Base-by-base conservation (phyloP, 2,113 vertebrate species). In the Picathartes gymnocephalus region DNA sequence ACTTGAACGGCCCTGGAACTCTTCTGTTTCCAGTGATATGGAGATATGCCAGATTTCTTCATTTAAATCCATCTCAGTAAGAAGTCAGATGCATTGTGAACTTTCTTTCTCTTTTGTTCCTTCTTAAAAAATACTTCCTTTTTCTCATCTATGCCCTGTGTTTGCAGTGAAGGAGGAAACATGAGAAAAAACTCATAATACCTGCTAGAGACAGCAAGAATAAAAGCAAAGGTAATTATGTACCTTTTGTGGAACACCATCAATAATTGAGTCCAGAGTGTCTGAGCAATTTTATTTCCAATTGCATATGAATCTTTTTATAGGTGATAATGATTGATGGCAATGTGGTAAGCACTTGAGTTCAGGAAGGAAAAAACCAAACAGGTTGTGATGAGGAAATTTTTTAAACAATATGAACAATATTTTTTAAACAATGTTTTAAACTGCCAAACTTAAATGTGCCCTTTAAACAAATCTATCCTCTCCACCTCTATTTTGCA, bases 401-500 rank as follows among this genome's bases (percentile, higher is more conserved):
- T 45, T 7, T 92, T 92, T 70, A 88, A 90, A 81, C 10, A 71
- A 66, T 44, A 81, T 60, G n/a, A 81, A n/a, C n/a, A n/a, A n/a
- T n/a, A 83, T 66, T 45, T 7, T 92, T 92, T 70, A 88, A 90
- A 81, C 10, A 71, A 66, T 44, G 78, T 60, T 31, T n/a, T n/a
- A 81, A 95, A 92, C 28, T 86, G 24, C 22, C 22, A 76, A 81
- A 93, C 88, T 95, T 94, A 95, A 90, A 77, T 19, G 6, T 94
- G 56, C 31, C 60, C 44, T 92, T 92, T 94, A 92, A 90, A 95
- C 9, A 62, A 82, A 61, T 47, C 18, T 28, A 71, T 81, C 60
- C 64, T 90, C 51, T 91, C 42, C 83, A 83, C 31, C 68, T 90
- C 35, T 86, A n/a, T 76, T 86, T 90, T 83, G 51, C 7, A 86